Conservation (phyloP, 2,797 vertebrate species). For the Danio aesculapii region DNA sequence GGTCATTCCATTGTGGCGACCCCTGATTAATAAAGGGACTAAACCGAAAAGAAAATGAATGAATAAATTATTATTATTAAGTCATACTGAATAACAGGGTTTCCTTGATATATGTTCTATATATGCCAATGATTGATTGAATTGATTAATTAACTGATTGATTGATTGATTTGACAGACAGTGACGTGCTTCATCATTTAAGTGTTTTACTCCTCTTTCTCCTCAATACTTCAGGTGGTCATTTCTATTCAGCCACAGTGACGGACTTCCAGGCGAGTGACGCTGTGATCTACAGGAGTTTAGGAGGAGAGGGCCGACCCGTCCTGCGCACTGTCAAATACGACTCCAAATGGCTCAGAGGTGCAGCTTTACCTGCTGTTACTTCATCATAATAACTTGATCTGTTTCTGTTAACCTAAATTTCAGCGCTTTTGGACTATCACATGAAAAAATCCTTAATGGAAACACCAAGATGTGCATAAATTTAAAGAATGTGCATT, state of each 20-base stretch:
- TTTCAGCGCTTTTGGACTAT: too few relatives aligned
- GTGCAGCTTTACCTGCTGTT: constrained; percentile 67
- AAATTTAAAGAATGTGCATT: too few relatives aligned
- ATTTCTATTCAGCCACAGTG: constrained; percentile 95
- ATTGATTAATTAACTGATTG: too few relatives aligned
- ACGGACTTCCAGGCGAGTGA: constrained; percentile 97
- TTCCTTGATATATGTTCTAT: not conserved
- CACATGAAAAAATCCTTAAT: too few relatives aligned
- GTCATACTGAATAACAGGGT: not conserved
- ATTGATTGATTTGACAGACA: too few relatives aligned
- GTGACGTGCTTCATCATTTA: not conserved
- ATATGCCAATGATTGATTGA: too few relatives aligned
- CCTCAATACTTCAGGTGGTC: constrained; percentile 81
- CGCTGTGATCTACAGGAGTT: constrained; percentile 95
- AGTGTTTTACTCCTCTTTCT: not conserved
- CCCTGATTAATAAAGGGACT: too few relatives aligned
- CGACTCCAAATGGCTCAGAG: constrained; percentile 98
- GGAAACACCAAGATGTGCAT: too few relatives aligned
- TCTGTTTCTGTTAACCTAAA: too few relatives aligned
- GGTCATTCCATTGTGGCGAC: too few relatives aligned
- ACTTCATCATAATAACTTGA: too few relatives aligned
- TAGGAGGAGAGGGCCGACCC: constrained; percentile 86
- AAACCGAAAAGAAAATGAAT: too few relatives aligned
- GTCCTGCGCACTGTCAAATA: constrained; percentile 96
- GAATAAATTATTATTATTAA: not conserved